phyloP scores from a whole-genome alignment of 2,113 vertebrate species.

The Gopherus evgoodei region DNA sequence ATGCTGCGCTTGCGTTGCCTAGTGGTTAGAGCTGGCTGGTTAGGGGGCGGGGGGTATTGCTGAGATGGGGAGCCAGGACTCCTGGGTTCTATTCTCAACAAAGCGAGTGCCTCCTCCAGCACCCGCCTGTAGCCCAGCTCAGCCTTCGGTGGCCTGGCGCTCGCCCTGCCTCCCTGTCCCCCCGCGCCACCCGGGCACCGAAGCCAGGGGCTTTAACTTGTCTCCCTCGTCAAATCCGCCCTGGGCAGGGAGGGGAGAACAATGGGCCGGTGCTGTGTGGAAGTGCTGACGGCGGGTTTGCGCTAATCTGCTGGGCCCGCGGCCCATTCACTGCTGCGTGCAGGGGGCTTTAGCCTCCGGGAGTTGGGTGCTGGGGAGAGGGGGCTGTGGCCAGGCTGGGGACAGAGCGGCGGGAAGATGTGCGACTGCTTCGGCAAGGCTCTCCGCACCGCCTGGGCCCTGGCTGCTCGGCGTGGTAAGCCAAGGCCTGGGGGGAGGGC shows the following conservation, averaged over 20 bases:
- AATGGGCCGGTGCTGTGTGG: neutral
- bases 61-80: neutral
- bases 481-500: too few relatives aligned
- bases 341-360: neutral
- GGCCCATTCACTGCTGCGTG: neutral
- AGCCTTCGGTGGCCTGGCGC: slow-evolving; percentile 3
- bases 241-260: neutral
- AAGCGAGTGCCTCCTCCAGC: too few relatives aligned
- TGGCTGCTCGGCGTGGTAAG: neutral
- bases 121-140: neutral
- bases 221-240: neutral
- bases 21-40: neutral
- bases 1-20: neutral
- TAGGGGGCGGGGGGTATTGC: neutral
- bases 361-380: too few relatives aligned
- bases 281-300: neutral
- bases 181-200: too few relatives aligned
- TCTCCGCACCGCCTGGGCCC: neutral
- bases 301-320: neutral
- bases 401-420: neutral
- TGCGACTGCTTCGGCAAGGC: neutral
- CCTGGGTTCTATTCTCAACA: neutral
- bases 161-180: neutral
- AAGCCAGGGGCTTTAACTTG: neutral
- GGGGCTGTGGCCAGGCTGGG: neutral